phyloP scores from a whole-genome alignment of 2,113 vertebrate species.

The Paramormyrops kingsleyae region DNA sequence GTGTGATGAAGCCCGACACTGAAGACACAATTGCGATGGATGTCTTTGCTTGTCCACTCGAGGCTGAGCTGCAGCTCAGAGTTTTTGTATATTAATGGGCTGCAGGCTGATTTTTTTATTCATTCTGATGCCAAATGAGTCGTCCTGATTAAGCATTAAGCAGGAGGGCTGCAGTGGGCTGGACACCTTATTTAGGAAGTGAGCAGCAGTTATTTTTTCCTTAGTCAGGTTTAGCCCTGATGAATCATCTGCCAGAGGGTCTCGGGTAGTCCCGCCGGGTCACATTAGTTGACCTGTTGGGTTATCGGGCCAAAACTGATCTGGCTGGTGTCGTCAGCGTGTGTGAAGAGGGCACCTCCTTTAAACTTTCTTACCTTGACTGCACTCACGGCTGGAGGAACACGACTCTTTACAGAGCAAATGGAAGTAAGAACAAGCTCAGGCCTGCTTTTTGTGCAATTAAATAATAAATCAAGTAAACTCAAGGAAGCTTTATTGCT shows the following conservation, averaged over 20 bases:
- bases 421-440: constrained; percentile 33
- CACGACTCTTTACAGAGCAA: constrained; percentile 29
- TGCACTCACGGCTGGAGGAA: not conserved
- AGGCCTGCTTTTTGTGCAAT: constrained; percentile 12
- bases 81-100: constrained; percentile 26
- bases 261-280: constrained; percentile 22
- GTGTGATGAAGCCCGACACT: not conserved
- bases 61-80: not conserved
- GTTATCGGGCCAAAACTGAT: constrained; percentile 30
- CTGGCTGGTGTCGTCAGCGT: constrained; percentile 29
- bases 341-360: not conserved
- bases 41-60: not conserved
- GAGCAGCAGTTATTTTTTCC: not conserved
- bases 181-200: not conserved
- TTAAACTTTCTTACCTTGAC: not conserved
- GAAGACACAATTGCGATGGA: no score
- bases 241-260: not conserved
- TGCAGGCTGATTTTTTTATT: constrained; percentile 40
- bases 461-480: not conserved
- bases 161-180: not conserved
- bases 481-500: not conserved
- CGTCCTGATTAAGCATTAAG: constrained; percentile 36
- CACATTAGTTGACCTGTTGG: constrained; percentile 32
- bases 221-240: constrained; percentile 18
- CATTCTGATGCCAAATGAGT: constrained; percentile 35